Evolutionary conservation across 1,140 invertebrate genomes (phyloP), one percentile per base, ranked within the genome.

Genomic region (Potamilus streckersoni): DNA sequence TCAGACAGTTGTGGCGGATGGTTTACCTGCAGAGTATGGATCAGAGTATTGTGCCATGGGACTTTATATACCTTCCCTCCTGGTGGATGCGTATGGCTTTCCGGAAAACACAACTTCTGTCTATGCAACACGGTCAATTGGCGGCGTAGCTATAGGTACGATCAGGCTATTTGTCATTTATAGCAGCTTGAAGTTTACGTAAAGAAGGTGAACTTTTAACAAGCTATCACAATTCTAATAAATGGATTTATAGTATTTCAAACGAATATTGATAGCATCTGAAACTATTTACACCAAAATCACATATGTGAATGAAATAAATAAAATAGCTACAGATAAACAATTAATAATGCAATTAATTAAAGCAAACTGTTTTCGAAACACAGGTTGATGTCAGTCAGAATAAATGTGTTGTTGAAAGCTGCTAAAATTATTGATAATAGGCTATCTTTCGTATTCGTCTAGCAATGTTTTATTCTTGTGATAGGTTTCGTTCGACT

Each of bases 1-100:
- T 60, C 49, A 67, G 14, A 68, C 81, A 67, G 81, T 80, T 27
- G 72, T 80, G 12, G 60, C 65, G 16, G 76, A 69, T 6, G 79
- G 71, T n/a, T 69, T 78, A 2, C 49, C 13, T 15, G 27, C 58
- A 31, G 56, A 75, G 58, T 86, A 79, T 66, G 84, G 78, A 11
- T 86, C 84, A 14, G 64, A 68, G 16, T 78, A 83, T 71, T 86
- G 84, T 67, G 72, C 83, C 57, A 83, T 82, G 79, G 84, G 82
- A 6, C 69, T 84, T 19, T 85, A 83, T 65, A 84, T 86, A 11
- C 81, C 80, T 13, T 68, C 79, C 19, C 70, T 85, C 16, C 73
- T 83, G 15, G 76, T 83, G 14, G 19, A 64, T 20, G 75, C 85
- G 5, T 82, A 83, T 62, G 80, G 79, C 2, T 83, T 85, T 69